These are phyloP conservation scores for Oostethus manadensis DNA, from an alignment of 2,113 vertebrate species.

Conservation along the genomic window DNA sequence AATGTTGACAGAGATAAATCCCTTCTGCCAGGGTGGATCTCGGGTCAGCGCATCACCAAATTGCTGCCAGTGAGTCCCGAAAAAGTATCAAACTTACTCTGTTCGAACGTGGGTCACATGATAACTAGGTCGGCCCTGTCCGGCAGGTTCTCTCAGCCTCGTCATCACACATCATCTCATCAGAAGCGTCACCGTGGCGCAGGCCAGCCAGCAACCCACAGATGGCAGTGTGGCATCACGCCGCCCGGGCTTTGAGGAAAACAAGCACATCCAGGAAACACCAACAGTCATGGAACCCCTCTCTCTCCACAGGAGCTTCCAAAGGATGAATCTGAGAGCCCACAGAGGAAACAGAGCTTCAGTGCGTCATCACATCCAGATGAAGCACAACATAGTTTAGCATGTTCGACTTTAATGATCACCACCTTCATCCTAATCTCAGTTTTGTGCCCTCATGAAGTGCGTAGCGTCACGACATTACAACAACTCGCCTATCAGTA, in stretches of 20 bases:
- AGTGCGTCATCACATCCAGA: neutral
- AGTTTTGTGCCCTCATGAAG: constrained; percentile 9
- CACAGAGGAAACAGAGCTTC: neutral
- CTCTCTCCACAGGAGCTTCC: neutral
- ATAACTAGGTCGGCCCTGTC: neutral
- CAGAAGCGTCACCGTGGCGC: too few relatives aligned
- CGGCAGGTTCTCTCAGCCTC: constrained; percentile 27
- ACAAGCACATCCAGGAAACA: neutral
- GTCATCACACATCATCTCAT: constrained; percentile 26
- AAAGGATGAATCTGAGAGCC: constrained; percentile 12
- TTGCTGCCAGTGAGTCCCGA: neutral
- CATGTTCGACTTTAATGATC: neutral
- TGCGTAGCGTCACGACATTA: constrained; percentile 22
- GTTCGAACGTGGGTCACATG: too few relatives aligned
- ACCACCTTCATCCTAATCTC: neutral
- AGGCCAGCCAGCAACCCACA: constrained; percentile 19
- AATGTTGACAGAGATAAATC: constrained; percentile 32
- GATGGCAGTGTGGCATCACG: constrained; percentile 59
- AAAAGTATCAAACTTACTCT: neutral
- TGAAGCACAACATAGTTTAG: neutral
- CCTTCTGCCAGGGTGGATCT: constrained; percentile 45
- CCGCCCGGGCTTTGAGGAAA: neutral
- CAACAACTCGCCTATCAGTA: constrained; percentile 29
- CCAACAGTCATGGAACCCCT: neutral
- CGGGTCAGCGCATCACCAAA: constrained; percentile 15